Conservation (phyloP, 2,113 vertebrate genomes). For the Oryzias melastigma region DNA sequence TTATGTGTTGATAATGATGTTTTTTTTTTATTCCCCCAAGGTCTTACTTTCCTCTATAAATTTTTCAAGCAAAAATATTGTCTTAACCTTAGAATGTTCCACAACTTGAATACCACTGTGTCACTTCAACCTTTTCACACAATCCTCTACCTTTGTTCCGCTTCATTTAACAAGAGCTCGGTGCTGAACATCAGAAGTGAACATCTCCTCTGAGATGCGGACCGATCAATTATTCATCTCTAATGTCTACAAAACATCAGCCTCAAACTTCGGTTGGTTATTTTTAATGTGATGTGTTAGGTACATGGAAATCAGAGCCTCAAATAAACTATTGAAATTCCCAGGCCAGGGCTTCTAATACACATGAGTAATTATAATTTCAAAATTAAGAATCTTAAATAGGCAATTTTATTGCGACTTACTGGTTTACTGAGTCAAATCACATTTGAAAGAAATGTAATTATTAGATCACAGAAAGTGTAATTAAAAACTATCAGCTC, state of each 20-base stretch:
- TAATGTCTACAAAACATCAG: conserved; percentile 63
- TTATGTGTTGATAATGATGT: not conserved
- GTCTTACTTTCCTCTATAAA: not conserved
- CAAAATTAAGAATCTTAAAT: conserved; percentile 55
- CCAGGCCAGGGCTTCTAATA: conserved; percentile 51
- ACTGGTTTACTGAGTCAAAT: conserved; percentile 10
- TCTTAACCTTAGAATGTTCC: conserved; percentile 7
- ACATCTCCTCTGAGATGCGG: conserved; percentile 47
- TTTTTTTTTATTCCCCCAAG: not conserved
- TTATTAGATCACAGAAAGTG: conserved; percentile 4
- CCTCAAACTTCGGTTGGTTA: conserved; percentile 56
- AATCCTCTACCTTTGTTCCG: conserved; percentile 44
- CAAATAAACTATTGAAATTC: conserved; percentile 63
- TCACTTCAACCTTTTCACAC: conserved; percentile 64
- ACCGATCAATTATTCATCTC: conserved; percentile 62
- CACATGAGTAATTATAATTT: conserved; percentile 56
- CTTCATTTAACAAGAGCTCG: conserved; percentile 67
- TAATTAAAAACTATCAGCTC: not conserved
- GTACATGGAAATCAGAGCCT: conserved; percentile 59
- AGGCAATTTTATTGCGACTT: conserved; percentile 24
- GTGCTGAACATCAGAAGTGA: conserved; percentile 58
- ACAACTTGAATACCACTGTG: conserved; percentile 49
- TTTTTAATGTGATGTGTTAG: conserved; percentile 68
- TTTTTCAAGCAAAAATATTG: conserved; percentile 2
- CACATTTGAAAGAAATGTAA: not conserved